A percentile compares a stretch with the other conserved stretches of the same genome.
Evolutionary conservation across 64 coral and sea anemone species (phyloP).

Genomic region (Porites lutea): DNA sequence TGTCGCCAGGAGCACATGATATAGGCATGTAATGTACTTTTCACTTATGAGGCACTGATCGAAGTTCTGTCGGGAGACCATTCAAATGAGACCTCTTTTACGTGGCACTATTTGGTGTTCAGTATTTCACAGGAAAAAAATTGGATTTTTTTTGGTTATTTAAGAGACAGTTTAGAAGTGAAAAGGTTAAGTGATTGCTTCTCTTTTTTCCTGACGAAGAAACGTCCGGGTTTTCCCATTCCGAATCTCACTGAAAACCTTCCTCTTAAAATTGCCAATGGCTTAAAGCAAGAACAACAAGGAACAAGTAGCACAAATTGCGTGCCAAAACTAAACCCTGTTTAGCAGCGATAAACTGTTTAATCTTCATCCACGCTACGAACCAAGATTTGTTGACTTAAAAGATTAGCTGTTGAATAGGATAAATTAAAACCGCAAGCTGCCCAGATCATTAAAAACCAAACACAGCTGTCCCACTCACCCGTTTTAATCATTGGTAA

Average conservation of each 20-base stretch:
- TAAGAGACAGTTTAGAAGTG: no score
- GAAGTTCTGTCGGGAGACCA: no score
- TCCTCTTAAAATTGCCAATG: no score
- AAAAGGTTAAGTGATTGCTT: neutral
- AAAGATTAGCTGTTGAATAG: neutral
- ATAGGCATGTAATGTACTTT: no score
- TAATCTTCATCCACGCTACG: neutral
- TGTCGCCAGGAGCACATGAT: no score
- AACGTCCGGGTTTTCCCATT: no score
- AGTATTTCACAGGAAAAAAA: no score
- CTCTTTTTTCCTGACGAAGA: neutral
- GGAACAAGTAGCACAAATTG: neutral
- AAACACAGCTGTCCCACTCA: neutral
- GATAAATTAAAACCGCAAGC: neutral
- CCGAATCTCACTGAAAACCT: no score
- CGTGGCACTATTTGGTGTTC: no score
- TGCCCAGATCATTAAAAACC: neutral
- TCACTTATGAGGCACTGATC: no score
- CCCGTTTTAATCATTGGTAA: slow-evolving; percentile 36
- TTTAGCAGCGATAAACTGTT: neutral
- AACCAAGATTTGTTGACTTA: neutral
- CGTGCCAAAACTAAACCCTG: neutral
- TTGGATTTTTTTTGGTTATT: no score
- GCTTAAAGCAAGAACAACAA: neutral
- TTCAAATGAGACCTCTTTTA: no score